Evolutionary conservation across 1,140 invertebrate species (phyloP).

Genomic region (Aphelinus certus): DNA sequence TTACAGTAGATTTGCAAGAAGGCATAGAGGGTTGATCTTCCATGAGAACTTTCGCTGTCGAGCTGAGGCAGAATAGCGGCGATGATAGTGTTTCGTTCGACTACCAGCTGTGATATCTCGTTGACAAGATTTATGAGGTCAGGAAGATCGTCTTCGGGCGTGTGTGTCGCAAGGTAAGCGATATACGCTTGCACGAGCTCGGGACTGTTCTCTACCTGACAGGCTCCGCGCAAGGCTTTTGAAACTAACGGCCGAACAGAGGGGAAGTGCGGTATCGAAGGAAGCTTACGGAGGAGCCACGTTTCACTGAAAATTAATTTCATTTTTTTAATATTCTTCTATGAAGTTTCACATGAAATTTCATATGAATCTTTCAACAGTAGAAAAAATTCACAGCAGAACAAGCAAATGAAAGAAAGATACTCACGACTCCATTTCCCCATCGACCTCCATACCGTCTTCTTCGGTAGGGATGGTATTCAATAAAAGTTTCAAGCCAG

Average conservation of each 20-base stretch:
- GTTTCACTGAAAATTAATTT: constrained; percentile 59
- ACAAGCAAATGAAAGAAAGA: background rate
- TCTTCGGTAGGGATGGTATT: constrained; percentile 61
- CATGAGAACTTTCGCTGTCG: constrained; percentile 63
- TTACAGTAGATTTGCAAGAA: constrained; percentile 82
- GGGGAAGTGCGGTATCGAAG: constrained; percentile 77
- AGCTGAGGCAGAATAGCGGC: constrained; percentile 81
- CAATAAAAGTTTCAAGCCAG: constrained; percentile 70
- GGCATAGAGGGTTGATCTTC: constrained; percentile 76
- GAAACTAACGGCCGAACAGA: constrained; percentile 75
- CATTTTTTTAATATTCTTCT: no score
- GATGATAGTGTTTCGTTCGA: constrained; percentile 91
- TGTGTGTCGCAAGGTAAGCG: constrained; percentile 82
- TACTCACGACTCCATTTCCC: constrained; percentile 41
- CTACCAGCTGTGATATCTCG: constrained; percentile 91
- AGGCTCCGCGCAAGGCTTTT: constrained; percentile 80
- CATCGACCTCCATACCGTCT: constrained; percentile 62
- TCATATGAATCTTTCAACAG: no score
- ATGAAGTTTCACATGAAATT: no score
- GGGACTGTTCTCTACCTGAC: constrained; percentile 90
- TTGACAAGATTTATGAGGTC: constrained; percentile 74
- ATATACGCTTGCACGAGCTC: constrained; percentile 89
- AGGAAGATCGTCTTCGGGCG: constrained; percentile 71
- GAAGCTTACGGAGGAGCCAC: constrained; percentile 85
- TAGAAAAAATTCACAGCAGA: no score